These are phyloP conservation scores for Metalampra italica DNA, from an alignment of 2,888 invertebrate genomes.

Conservation along the genomic window DNA sequence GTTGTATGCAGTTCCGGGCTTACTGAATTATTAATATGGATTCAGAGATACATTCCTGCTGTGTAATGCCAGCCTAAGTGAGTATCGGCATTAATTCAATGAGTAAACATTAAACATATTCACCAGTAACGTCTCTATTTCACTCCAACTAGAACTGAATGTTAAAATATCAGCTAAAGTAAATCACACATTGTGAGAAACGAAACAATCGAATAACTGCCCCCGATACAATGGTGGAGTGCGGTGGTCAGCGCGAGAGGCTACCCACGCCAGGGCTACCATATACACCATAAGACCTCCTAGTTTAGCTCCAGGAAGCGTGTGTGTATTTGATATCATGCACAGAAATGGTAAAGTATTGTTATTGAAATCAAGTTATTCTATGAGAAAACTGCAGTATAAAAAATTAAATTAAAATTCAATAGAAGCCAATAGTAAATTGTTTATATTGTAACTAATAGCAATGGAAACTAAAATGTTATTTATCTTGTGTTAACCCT, in stretches of 20 bases:
- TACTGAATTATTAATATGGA: too few relatives aligned
- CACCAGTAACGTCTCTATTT: background rate
- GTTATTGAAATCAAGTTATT: background rate
- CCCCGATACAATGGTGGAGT: slow-evolving; percentile 15
- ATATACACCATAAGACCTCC: background rate
- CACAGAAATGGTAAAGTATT: background rate
- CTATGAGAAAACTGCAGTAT: too few relatives aligned
- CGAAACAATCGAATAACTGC: slow-evolving; percentile 29
- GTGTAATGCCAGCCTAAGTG: too few relatives aligned
- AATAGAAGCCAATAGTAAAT: too few relatives aligned
- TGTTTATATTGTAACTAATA: too few relatives aligned
- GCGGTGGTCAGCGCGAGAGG: slow-evolving; percentile 8
- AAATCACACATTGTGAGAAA: slow-evolving; percentile 27
- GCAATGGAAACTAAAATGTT: too few relatives aligned
- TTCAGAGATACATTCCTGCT: too few relatives aligned
- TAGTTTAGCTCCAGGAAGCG: background rate
- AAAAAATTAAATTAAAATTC: too few relatives aligned
- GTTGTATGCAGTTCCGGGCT: too few relatives aligned
- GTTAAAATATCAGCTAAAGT: slow-evolving; percentile 17
- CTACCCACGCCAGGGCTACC: background rate
- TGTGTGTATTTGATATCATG: background rate
- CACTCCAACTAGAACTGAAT: background rate
- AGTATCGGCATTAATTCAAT: too few relatives aligned
- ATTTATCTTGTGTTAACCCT: slow-evolving; percentile 3
- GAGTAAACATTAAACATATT: too few relatives aligned